Evolutionary conservation across 2,113 vertebrate genomes (phyloP), one percentile per base, ranked within the genome.

Genomic region (Pomatostomus ruficeps): DNA sequence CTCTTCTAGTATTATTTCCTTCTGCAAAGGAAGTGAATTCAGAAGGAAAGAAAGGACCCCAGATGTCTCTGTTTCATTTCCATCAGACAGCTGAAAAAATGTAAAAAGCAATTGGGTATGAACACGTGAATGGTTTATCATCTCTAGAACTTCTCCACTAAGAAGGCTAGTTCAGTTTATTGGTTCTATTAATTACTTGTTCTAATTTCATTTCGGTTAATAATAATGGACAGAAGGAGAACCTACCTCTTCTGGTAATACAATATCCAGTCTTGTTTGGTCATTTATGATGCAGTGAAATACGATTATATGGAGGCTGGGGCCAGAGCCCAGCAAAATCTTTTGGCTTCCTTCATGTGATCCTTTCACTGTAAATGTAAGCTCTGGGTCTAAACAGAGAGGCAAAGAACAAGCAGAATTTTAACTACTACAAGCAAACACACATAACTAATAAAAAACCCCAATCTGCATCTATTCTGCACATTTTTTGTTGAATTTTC

Each of bases 281-380:
- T 98, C 82, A 63, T 98, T 97, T 81, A 96, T 97, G 85, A 98
- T 82, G 9, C 98, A 98, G 90, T 98, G 98, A 92, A 98, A 99
- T 35, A 62, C 9, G 5, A 98, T 55, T 82, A 92, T 42, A 85
- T 81, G 77, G n/a, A 83, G 40, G 82, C 76, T 46, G 33, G 89
- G 42, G 8, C 96, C 88, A 25, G 57, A 55, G 17, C 29, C 46
- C 51, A 96, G 72, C 2, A 22, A 79, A 93, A 98, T 43, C 31
- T 77, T 91, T 55, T 98, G 97, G 16, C 89, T 95, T 40, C 98
- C 97, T 91, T 98, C 97, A 54, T 98, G 98, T 18, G 98, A 98
- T 16, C 98, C 98, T 11, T 89, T 95, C 59, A 99, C 97, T 51
- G 86, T 97, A 93, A 99, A 92, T 29, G 92, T 89, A 51, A 99